Evolutionary conservation across 2,113 vertebrate genomes (phyloP).

Genomic region (Ophthalmotilapia sp.): DNA sequence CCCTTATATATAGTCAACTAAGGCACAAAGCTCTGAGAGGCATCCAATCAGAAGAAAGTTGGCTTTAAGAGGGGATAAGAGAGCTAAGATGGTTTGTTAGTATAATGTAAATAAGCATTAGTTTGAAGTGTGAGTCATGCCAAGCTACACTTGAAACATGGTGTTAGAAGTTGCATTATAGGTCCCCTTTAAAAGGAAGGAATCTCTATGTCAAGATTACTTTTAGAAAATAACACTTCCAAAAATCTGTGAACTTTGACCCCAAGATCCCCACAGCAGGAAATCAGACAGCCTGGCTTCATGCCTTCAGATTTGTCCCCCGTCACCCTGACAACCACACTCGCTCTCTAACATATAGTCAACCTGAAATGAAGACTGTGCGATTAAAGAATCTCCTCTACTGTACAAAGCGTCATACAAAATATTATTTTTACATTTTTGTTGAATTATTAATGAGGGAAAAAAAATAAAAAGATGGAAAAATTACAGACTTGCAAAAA

Average conservation of each 20-base stretch:
- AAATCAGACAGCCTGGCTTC: constrained; percentile 34
- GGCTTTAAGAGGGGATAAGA: neutral
- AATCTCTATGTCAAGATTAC: neutral
- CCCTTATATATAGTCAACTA: neutral
- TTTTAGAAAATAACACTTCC: neutral
- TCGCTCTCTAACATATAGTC: neutral
- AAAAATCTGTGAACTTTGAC: neutral
- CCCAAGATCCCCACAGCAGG: constrained; percentile 17
- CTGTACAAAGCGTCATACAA: constrained; percentile 50
- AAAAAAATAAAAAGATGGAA: neutral
- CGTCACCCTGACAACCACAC: neutral
- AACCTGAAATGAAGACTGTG: neutral
- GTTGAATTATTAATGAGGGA: neutral
- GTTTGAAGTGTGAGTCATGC: neutral
- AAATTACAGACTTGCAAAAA: constrained; percentile 15
- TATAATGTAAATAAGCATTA: neutral
- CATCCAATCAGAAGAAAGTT: neutral
- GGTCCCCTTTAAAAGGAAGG: neutral
- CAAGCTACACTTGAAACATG: neutral
- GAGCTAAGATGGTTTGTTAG: neutral
- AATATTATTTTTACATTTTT: constrained; percentile 26
- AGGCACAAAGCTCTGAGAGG: neutral
- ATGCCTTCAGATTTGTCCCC: constrained; percentile 32
- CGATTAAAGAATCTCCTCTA: neutral
- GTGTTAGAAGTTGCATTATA: neutral